Percentiles rank a stretch among this genome's conserved stretches.
Evolutionary conservation across 1,140 invertebrate species (phyloP).

Genomic region (Eupeodes corollae): DNA sequence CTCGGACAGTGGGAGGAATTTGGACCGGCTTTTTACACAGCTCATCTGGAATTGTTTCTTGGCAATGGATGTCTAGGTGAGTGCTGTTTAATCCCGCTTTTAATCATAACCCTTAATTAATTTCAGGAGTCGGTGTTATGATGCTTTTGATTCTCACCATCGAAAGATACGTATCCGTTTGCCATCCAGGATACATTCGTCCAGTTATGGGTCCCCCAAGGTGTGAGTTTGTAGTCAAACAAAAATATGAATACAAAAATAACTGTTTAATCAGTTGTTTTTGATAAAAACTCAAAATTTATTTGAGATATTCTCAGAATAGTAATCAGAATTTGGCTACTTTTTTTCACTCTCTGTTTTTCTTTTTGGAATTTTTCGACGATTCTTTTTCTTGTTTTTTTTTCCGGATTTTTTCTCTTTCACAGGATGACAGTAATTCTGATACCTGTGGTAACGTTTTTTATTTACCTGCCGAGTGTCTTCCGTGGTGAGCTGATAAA

Average conservation of each 20-base stretch:
- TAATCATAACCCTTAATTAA: neutral
- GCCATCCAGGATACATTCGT: constrained; percentile 55
- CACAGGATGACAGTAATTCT: constrained; percentile 45
- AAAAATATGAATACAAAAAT: too few species aligned
- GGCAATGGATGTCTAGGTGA: constrained; percentile 61
- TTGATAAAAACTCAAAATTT: neutral
- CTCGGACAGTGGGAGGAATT: constrained; percentile 51
- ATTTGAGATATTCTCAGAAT: neutral
- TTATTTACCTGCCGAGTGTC: constrained; percentile 52
- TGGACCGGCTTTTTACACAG: constrained; percentile 57
- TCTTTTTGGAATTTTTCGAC: neutral
- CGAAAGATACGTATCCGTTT: constrained; percentile 71
- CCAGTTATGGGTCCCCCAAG: constrained; percentile 47
- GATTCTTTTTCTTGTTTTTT: neutral
- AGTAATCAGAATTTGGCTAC: neutral
- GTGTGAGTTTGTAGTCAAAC: constrained; percentile 11
- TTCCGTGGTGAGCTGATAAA: constrained; percentile 49
- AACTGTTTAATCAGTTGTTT: neutral
- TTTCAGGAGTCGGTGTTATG: constrained; percentile 57
- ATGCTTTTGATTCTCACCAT: constrained; percentile 68
- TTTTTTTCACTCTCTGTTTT: neutral
- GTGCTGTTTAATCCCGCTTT: constrained; percentile 5
- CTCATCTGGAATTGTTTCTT: constrained; percentile 60
- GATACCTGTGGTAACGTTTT: constrained; percentile 49
- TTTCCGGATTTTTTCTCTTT: neutral